phyloP scores from a whole-genome alignment of 2,888 invertebrate species.

The Aquatica leii region DNA sequence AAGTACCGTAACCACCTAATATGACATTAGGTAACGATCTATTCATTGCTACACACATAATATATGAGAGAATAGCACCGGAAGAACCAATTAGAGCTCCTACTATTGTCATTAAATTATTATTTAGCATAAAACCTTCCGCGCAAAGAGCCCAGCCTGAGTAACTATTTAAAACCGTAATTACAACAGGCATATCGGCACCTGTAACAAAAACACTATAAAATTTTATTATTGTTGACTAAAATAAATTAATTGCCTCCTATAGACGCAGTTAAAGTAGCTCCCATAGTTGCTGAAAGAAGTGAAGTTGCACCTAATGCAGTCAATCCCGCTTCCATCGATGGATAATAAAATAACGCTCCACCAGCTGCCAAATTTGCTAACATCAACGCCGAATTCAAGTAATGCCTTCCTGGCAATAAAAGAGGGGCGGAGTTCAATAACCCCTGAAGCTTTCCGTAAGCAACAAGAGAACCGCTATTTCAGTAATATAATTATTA shows the following conservation, averaged over 20 bases:
- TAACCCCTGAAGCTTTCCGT: constrained; percentile 87
- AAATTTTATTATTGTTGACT: background rate
- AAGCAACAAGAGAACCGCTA: constrained; percentile 88
- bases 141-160: constrained; percentile 94
- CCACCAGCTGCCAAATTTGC: constrained; percentile 79
- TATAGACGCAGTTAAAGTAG: constrained; percentile 88
- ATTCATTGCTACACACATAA: constrained; percentile 92
- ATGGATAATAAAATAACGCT: constrained; percentile 71
- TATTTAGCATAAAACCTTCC: constrained; percentile 93
- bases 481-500: constrained; percentile 1
- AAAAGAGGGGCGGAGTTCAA: constrained; percentile 82
- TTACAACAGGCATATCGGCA: constrained; percentile 94
- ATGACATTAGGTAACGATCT: constrained; percentile 88
- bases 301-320: constrained; percentile 79
- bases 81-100: constrained; percentile 91
- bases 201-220: constrained; percentile 63
- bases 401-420: constrained; percentile 81
- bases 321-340: constrained; percentile 73
- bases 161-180: constrained; percentile 91
- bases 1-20: constrained; percentile 86
- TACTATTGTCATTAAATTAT: constrained; percentile 90
- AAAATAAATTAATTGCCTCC: constrained; percentile 73
- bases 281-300: constrained; percentile 82
- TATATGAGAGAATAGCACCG: constrained; percentile 91
- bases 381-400: constrained; percentile 75